Evolutionary conservation across 1,140 invertebrate species (phyloP), one percentile per base, ranked within the genome.

Genomic region (Drosophila sproati): DNA sequence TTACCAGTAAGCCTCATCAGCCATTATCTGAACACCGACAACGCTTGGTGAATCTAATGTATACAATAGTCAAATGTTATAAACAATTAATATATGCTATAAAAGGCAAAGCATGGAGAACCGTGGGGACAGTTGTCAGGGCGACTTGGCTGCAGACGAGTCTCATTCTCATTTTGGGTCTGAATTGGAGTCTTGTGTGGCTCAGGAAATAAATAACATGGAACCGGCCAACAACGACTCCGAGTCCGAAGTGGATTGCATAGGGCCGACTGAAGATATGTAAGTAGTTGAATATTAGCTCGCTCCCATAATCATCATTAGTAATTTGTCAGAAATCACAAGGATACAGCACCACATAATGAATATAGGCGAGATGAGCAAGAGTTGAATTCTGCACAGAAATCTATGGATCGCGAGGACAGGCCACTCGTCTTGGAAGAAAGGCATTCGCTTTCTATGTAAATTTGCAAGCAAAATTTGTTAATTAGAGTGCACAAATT

Each of bases 361-460:
- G n/a, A 5, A 29, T 32, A 10, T n/a, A 45, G 37, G 0, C 28
- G 8, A 12, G 45, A 28, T 3, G 31, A 5, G 2, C n/a, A 12
- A 29, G 12, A 39, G 3, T 1, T 4, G 2, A 35, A 35, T 10
- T 47, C 43, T 7, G 35, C 6, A 52, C 5, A 20, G 5, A 2
- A 37, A 10, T n/a, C 39, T n/a, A 69, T 41, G 32, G 10, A 47
- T 1, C 47, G 29, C 1, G 70, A 76, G 28, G 68, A 78, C 3
- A 72, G 74, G 62, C 81, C 73, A 10, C 74, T 85, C 1, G 77
- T 80, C 8, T 59, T 85, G 5, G 82, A 85, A 7, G 73, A 73
- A 39, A 64, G 81, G 4, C 82, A 85, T 37, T 78, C 82, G 3
- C 68, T 86, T 32, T 86, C 82, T 2, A 61, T 87, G 82, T 86